These are phyloP conservation scores for Rhodinocichla rosea DNA, from an alignment of 2,113 vertebrate genomes.

Conservation along the genomic window DNA sequence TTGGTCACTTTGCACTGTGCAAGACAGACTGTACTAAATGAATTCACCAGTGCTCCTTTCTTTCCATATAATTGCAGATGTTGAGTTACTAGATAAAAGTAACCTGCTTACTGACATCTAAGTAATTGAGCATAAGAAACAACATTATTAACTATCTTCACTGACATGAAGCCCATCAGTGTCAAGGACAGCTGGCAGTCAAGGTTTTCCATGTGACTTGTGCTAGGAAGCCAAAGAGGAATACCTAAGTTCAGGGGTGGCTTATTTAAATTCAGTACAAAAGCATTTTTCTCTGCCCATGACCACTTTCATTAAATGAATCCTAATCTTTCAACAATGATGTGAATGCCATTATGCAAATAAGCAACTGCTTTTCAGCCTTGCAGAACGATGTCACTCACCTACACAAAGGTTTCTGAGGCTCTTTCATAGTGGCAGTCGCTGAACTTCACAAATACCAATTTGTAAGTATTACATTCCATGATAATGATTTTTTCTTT, in stretches of 20 bases:
- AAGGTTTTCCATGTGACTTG: not conserved
- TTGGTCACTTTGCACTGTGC: not conserved
- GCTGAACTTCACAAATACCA: not conserved
- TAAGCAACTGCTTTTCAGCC: conserved; percentile 17
- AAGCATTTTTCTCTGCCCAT: not conserved
- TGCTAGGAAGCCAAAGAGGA: not conserved
- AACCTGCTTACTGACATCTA: not conserved
- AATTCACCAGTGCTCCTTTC: not conserved
- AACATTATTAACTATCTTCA: not conserved
- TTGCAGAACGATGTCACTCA: not conserved
- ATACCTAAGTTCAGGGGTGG: not conserved
- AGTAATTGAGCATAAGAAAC: not conserved
- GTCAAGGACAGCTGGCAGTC: not conserved
- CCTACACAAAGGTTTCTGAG: not conserved
- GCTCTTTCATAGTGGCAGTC: not conserved
- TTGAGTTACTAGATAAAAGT: not conserved
- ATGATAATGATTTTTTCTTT: not conserved
- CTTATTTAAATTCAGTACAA: conserved; percentile 4
- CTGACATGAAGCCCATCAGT: not conserved
- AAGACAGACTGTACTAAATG: not conserved
- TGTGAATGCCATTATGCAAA: conserved; percentile 46
- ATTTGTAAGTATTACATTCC: not conserved
- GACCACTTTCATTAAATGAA: conserved; percentile 24
- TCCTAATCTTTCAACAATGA: conserved; percentile 24
- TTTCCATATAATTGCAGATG: not conserved